Percentiles rank a stretch among this genome's conserved stretches.
Evolutionary conservation across 1,140 invertebrate genomes (phyloP).

Genomic region (Pseudoatta argentina): DNA sequence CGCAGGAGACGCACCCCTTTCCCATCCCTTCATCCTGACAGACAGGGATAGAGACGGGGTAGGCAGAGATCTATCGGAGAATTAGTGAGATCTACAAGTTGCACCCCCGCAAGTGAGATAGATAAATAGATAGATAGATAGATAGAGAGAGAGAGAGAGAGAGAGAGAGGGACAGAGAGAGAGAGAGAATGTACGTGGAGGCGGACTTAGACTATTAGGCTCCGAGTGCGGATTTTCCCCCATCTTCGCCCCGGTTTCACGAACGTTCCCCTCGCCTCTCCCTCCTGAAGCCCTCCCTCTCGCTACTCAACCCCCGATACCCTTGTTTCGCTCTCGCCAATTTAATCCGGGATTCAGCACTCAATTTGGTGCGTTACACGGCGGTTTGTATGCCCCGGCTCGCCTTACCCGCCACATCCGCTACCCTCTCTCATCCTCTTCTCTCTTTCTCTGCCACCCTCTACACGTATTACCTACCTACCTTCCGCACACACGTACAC

Average conservation of each 20-base stretch:
- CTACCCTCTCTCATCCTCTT: slow-evolving; percentile 23
- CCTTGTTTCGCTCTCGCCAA: slow-evolving; percentile 75
- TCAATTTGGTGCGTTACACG: slow-evolving; percentile 86
- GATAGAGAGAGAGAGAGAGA: too few species aligned
- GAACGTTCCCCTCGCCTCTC: slow-evolving; percentile 35
- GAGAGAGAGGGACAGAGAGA: background rate
- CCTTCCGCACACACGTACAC: slow-evolving; percentile 6
- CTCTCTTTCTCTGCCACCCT: slow-evolving; percentile 47
- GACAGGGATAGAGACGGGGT: slow-evolving; percentile 54
- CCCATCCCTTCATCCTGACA: slow-evolving; percentile 39
- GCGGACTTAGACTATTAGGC: slow-evolving; percentile 55
- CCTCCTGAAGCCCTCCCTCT: slow-evolving; percentile 19
- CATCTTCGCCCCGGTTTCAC: slow-evolving; percentile 67
- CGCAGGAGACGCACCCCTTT: slow-evolving; percentile 52
- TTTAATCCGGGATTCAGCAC: slow-evolving; percentile 86
- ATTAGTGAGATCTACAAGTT: slow-evolving; percentile 67
- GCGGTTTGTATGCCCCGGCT: slow-evolving; percentile 81
- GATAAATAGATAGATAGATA: background rate
- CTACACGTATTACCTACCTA: slow-evolving; percentile 51
- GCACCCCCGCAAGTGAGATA: slow-evolving; percentile 32
- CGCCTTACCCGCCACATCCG: slow-evolving; percentile 72
- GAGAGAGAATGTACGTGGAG: slow-evolving; percentile 36
- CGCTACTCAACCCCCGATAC: slow-evolving; percentile 52
- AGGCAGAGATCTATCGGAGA: slow-evolving; percentile 68
- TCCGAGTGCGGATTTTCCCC: slow-evolving; percentile 58